A percentile compares a stretch with the other conserved stretches of the same genome.
Conservation (phyloP, 2,888 invertebrate genomes). For the Steinernema hermaphroditum region DNA sequence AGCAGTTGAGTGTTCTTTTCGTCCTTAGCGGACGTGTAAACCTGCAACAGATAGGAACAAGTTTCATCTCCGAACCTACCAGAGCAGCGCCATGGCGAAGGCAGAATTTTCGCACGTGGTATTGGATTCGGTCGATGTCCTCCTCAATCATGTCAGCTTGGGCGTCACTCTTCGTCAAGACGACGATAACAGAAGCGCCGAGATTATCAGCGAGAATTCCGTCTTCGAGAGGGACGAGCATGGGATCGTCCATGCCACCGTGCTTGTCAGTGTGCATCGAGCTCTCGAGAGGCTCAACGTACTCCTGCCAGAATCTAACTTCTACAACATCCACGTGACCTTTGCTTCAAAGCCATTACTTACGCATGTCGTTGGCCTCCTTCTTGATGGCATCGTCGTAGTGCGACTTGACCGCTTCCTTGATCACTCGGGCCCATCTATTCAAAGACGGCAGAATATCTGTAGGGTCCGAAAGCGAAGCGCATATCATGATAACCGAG, state of each 20-base stretch:
- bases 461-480: slow-evolving; percentile 59
- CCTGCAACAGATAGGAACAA: slow-evolving; percentile 41
- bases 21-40: slow-evolving; percentile 50
- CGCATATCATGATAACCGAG: slow-evolving; percentile 53
- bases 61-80: slow-evolving; percentile 37
- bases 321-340: slow-evolving; percentile 54
- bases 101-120: slow-evolving; percentile 62
- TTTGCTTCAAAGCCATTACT: slow-evolving; percentile 38
- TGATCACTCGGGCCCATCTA: slow-evolving; percentile 56
- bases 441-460: slow-evolving; percentile 49
- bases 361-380: slow-evolving; percentile 54
- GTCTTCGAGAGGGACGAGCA: slow-evolving; percentile 54
- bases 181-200: slow-evolving; percentile 59
- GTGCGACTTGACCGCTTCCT: slow-evolving; percentile 49
- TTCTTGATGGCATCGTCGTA: slow-evolving; percentile 51
- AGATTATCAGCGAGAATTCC: slow-evolving; percentile 59
- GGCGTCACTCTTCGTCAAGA: slow-evolving; percentile 61
- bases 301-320: slow-evolving; percentile 64
- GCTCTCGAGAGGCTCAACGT: slow-evolving; percentile 58
- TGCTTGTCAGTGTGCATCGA: slow-evolving; percentile 34
- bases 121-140: slow-evolving; percentile 54
- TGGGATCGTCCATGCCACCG: slow-evolving; percentile 41
- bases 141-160: slow-evolving; percentile 44
- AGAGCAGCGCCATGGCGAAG: slow-evolving; percentile 60
- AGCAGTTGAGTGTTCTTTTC: slow-evolving; percentile 52